A percentile compares a stretch with the other conserved stretches of the same genome.
These are phyloP conservation scores for Nasonovia ribisnigri DNA, from an alignment of 2,888 invertebrate species.

Conservation along the genomic window DNA sequence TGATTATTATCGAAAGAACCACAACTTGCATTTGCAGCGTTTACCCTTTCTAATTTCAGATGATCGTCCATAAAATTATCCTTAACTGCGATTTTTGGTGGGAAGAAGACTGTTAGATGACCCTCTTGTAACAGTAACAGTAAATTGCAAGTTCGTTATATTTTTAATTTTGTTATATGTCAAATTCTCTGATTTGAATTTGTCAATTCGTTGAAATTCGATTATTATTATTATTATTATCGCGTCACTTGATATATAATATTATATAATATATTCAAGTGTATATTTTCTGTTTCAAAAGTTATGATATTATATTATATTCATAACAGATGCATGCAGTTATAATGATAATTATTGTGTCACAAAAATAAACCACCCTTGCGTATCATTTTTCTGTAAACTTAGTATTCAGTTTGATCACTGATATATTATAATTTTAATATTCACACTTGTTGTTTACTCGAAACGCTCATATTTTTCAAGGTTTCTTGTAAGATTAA, in stretches of 20 bases:
- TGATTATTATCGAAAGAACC: neutral
- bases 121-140: neutral
- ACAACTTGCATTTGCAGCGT: neutral
- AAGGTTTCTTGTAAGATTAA: constrained; percentile 19
- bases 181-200: neutral
- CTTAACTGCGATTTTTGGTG: neutral
- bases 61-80: neutral
- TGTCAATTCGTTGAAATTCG: neutral
- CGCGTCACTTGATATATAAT: neutral
- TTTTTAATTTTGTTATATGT: neutral
- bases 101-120: neutral
- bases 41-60: constrained; percentile 21
- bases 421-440: neutral
- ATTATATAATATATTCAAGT: neutral
- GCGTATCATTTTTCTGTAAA: neutral
- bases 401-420: neutral
- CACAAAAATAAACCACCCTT: neutral
- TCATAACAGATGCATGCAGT: neutral
- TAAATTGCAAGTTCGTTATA: neutral
- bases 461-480: neutral
- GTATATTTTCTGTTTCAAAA: neutral
- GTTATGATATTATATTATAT: neutral
- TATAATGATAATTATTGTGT: neutral
- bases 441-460: neutral
- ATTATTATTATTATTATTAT: neutral